Base-by-base conservation (phyloP, 1,140 invertebrate species). In the Bombus fervidus region DNA sequence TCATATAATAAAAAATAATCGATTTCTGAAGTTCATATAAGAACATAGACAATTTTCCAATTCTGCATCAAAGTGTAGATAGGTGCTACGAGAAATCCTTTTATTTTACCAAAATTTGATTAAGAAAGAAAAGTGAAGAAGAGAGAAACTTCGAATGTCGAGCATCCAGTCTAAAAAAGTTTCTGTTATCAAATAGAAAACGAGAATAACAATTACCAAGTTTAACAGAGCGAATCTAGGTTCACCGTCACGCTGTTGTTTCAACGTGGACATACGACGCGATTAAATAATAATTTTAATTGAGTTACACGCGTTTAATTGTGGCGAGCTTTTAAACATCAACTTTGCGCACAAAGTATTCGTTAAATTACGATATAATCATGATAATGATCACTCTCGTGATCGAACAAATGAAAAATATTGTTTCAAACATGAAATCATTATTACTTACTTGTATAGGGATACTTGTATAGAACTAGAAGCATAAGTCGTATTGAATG, bases 121-220 rank as follows among this genome's bases (percentile, higher is more conserved):
- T 31, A 28, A 71, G 28, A 28, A 78, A 43, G 39, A 53, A 28
- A 62, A 31, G 18, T 0, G 18, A 71, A 59, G 59, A 57, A 31
- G 37, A 43, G 74, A 71, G 47, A 78, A 39, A 69, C 15, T 13
- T 59, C n/a, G 59, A 62, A 25, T 22, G 47, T 3, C 75, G 53
- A 71, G 22, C 31, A 22, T 59, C n/a, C n/a, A 9, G 37, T 5
- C 3, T 47, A 68, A 84, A 84, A 37, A 62, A 72, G 66, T 25
- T 72, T 69, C 71, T 71, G 66, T 84, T 84, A 84, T 72, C 76
- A 47, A 84, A 84, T 84, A 79, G 83, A 84, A 79, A 84, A 84
- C 76, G 77, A 85, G 83, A 85, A 85, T 85, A 64, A 73, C 31
- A 47, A 72, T 85, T 80, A 85, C 25, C 25, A 22, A 10, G 41